Base-by-base conservation (phyloP, 2,888 invertebrate genomes). In the Chesias legatella region DNA sequence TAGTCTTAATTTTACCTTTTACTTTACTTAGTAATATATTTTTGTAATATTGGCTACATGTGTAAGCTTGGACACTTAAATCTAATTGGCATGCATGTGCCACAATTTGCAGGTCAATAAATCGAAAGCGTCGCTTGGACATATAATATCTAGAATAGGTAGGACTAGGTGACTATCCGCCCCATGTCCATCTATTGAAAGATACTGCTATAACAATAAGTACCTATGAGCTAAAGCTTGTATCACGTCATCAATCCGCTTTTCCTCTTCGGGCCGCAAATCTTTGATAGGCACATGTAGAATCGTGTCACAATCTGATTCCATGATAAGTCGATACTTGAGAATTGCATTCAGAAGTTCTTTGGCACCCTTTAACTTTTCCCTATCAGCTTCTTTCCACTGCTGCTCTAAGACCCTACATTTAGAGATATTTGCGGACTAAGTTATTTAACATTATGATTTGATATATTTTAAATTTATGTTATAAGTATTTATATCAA, bases 331-430 rank as follows among this genome's bases (percentile, higher is more conserved):
- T 1, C 84, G 73, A 51, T 86, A 88, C 7, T 67, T 67, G 1
- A 86, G 57, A 25, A 88, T 71, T 1, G 86, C 86, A 1, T 30
- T 39, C 6, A 76, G 23, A 4, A 86, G 63, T 48, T 85, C 85
- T 36, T 60, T 74, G 0, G 69, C 84, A 1, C 85, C 86, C 29
- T 67, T 79, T 0, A 78, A 50, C 3, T 60, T 31, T 2, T 73
- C 67, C 28, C 75, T 67, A 0, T 67, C 51, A 0, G 54, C 30
- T 1, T 76, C 79, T 7, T 56, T 58, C 86, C 86, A 85, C 48
- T 81, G 78, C 33, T 67, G 73, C 51, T 86, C 86, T 42, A 88
- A 53, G 28, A 72, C 77, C 45, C 86, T 86, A 48, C 8, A 8
- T 31, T 32, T 29, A 10, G 7, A 29, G n/a, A 17, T 17, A 17